Evolutionary conservation across 2,888 invertebrate genomes (phyloP), one percentile per base, ranked within the genome.

Genomic region (Nasonia oneida): DNA sequence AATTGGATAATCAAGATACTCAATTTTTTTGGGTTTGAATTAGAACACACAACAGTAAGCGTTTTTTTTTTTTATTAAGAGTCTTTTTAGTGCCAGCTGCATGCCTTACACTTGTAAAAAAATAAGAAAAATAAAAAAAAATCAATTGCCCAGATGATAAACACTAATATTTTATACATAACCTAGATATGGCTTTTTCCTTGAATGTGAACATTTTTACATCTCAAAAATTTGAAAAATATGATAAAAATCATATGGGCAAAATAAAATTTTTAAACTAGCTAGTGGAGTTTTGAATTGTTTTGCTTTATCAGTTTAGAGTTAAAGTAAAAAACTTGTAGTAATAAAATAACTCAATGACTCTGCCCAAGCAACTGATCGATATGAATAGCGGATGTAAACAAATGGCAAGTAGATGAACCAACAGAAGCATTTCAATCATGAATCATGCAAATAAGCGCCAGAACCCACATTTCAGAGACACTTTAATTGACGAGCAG

Each of bases 341-440:
- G 42, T 61, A 81, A 15, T 61, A 79, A 57, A 81, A 39, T 15
- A 33, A 67, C 47, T 37, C 29, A 33, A 76, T 76, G 37, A 61
- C 67, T 61, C 5, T 75, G 70, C 15, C 47, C 42, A 76, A 37
- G 67, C 29, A 76, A 39, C 23, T 75, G 39, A 50, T 67, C 14
- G 39, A 57, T 29, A 64, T 64, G 23, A 73, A 83, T 61, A 64
- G 61, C 33, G 39, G 15, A 77, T 37, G 42, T 83, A 42, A 75
- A 75, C 61, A 71, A 83, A 78, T 83, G 70, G 78, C 15, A 37
- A 47, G 37, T 61, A 14, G 64, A 57, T 53, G 15, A 77, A 71
- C 70, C 14, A 71, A 29, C 42, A 5, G 29, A 83, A 77, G 71
- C 71, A 53, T 77, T 70, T 76, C 29, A 77, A 33, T 39, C 33